Base-by-base conservation (phyloP, 1,140 invertebrate species). In the Euura lappo region DNA sequence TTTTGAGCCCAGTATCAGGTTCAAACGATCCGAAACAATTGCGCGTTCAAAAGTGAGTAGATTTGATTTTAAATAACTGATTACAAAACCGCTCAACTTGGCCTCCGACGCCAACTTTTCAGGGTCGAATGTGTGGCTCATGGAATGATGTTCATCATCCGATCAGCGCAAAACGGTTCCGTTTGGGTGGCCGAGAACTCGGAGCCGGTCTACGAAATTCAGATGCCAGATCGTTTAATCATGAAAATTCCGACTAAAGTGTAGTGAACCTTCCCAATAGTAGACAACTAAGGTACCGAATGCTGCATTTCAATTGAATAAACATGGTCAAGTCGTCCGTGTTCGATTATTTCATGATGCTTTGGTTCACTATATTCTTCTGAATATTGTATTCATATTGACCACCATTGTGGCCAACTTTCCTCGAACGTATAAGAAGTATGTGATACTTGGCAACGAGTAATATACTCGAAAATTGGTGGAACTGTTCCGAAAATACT, bases 171-270 rank as follows among this genome's bases (percentile, higher is more conserved):
- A 71, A 90, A 88, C 72, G 88, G 89, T 10, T 89, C 85, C 64
- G 81, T 89, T 2, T 90, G 89, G 89, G 86, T 90, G 43, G 83
- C 81, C 51, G 89, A 90, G 76, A 84, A 88, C 68, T 85, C 83
- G 6, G 77, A 89, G 70, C 87, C 88, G 2, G 82, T 88, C n/a
- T 90, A 90, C 71, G 88, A 90, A 75, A 83, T 90, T 45, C 77
- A 79, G 47, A 81, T 89, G 73, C 85, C 88, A 2, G 84, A 88
- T 44, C 75, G 74, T 13, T 47, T 84, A 0, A n/a, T 60, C 8
- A 60, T 11, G 51, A 60, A 60, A n/a, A n/a, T 8, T 6, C 8
- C 10, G 13, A 5, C 3, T 11, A 60, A 60, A 8, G 51, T 28
- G 1, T 1, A 28, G 28, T 28, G 28, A 28, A 28, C 28, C 28